These are phyloP conservation scores for Echinarachnius parma DNA, from an alignment of 53 echinoderm and acorn worm genomes.

Conservation along the genomic window DNA sequence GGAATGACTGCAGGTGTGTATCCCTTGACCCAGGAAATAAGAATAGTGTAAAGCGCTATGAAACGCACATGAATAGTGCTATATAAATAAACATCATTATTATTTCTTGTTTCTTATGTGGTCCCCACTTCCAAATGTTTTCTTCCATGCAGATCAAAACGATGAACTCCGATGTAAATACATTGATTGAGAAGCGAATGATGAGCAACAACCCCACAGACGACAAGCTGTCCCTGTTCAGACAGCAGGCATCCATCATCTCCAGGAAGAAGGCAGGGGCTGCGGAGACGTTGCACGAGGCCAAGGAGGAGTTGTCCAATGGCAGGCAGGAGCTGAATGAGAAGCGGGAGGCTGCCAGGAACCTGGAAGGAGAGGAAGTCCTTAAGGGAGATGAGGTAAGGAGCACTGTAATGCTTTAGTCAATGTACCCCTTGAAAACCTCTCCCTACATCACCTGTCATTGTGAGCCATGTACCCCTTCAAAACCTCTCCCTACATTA, in stretches of 20 bases:
- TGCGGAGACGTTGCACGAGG: conserved; percentile 72
- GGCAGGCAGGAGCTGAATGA: conserved; percentile 75
- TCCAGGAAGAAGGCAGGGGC: conserved; percentile 94
- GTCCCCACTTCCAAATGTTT: no score
- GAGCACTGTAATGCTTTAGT: background rate
- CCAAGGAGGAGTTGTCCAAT: conserved; percentile 74
- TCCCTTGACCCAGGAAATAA: no score
- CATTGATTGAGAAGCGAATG: conserved; percentile 98
- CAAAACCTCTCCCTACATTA: no score
- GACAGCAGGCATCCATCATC: conserved; percentile 98
- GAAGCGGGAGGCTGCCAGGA: conserved; percentile 73
- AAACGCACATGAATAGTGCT: no score
- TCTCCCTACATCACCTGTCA: no score
- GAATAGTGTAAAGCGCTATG: no score
- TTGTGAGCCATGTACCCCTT: no score
- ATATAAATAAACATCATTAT: no score
- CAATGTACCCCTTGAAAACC: no score
- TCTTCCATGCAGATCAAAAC: conserved; percentile 59
- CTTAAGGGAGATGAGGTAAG: conserved; percentile 98
- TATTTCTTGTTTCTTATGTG: no score
- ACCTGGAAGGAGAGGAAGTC: conserved; percentile 84
- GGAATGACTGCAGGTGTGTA: no score
- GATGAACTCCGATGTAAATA: conserved; percentile 75
- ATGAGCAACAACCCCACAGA: conserved; percentile 94
- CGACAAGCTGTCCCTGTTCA: conserved; percentile 94